Conservation (phyloP, 2,797 vertebrate genomes). For the Cyprinella venusta region DNA sequence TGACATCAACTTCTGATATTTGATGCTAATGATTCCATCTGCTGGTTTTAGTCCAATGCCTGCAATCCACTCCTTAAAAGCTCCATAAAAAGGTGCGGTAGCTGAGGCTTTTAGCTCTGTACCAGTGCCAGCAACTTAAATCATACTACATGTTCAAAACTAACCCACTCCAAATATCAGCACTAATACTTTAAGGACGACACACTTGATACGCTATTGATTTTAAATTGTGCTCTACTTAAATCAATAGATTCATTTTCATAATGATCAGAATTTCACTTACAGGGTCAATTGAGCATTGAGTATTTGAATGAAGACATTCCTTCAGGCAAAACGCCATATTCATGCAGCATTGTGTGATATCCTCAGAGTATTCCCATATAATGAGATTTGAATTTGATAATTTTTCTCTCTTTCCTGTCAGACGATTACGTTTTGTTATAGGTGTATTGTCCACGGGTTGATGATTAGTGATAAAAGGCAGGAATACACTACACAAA, state of each 20-base stretch:
- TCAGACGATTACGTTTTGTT: not conserved
- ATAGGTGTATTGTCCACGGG: not conserved
- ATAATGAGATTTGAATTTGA: not conserved
- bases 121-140: slow-evolving; percentile 16
- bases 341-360: not conserved
- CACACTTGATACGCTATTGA: not conserved
- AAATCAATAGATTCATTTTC: slow-evolving; percentile 20
- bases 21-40: slow-evolving; percentile 32
- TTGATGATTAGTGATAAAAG: not conserved
- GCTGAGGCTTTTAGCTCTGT: slow-evolving; percentile 17
- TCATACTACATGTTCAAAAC: not conserved
- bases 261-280: slow-evolving; percentile 1
- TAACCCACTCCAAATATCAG: not conserved
- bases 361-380: not conserved
- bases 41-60: not conserved
- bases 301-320: slow-evolving; percentile 2
- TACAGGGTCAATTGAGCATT: not conserved
- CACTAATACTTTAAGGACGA: not conserved
- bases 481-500: not conserved
- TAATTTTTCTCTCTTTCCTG: not conserved
- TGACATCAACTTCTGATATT: slow-evolving; percentile 29
- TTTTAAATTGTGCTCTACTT: slow-evolving; percentile 4
- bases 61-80: slow-evolving; percentile 26
- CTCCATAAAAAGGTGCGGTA: not conserved
- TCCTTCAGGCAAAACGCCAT: not conserved